Conservation (phyloP, 2,113 vertebrate genomes). For the Trichomycterus rosablanca region DNA sequence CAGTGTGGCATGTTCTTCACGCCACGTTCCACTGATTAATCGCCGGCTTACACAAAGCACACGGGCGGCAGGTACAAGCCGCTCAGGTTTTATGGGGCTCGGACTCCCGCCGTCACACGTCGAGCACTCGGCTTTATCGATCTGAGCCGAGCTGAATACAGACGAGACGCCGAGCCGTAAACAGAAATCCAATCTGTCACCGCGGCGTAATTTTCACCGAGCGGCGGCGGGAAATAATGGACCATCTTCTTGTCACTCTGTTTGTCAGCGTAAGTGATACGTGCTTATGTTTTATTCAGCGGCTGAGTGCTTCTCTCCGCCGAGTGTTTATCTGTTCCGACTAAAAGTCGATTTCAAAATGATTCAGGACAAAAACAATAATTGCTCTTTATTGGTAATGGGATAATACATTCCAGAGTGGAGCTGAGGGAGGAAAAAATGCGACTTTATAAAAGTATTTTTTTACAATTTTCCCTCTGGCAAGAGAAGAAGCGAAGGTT, state of each 20-base stretch:
- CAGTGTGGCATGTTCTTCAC: too few relatives aligned
- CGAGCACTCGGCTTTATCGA: slow-evolving; percentile 27
- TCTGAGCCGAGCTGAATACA: slow-evolving; percentile 20
- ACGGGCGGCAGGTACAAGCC: slow-evolving; percentile 17
- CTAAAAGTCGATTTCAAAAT: background rate
- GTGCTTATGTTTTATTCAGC: slow-evolving; percentile 4
- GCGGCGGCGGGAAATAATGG: slow-evolving; percentile 16
- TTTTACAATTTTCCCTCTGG: too few relatives aligned
- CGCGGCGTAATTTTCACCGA: slow-evolving; percentile 31
- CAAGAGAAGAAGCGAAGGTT: too few relatives aligned
- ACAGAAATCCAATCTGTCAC: slow-evolving; percentile 30
- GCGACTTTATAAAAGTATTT: too few relatives aligned
- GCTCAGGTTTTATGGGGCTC: slow-evolving; percentile 6
- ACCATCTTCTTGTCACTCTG: background rate
- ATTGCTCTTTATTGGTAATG: background rate
- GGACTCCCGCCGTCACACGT: slow-evolving; percentile 16
- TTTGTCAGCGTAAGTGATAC: slow-evolving; percentile 1
- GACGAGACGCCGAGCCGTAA: slow-evolving; percentile 23
- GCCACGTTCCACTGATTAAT: slow-evolving; percentile 29
- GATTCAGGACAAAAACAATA: background rate
- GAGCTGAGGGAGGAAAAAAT: background rate
- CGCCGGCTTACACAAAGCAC: slow-evolving; percentile 20
- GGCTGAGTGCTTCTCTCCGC: background rate
- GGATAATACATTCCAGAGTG: too few relatives aligned
- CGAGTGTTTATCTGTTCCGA: background rate